These are phyloP conservation scores for Slavum lentiscoides DNA, from an alignment of 2,888 invertebrate species.

Conservation along the genomic window DNA sequence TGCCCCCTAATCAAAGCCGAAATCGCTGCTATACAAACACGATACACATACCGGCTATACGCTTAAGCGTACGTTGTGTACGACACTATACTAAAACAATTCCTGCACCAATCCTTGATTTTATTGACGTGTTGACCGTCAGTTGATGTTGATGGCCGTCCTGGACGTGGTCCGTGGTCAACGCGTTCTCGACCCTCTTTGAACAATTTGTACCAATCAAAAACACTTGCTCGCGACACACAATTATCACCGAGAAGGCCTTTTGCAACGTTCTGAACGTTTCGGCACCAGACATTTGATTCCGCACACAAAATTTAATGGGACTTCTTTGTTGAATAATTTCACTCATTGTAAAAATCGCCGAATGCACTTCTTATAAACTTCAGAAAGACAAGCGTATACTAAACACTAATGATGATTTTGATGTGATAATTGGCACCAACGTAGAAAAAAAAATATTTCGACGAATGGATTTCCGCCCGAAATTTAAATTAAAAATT, in stretches of 20 bases:
- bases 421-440: neutral
- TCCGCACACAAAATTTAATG: constrained; percentile 25
- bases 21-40: too few species aligned
- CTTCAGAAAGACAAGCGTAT: neutral
- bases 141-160: too few species aligned
- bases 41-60: too few species aligned
- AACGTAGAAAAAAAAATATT: constrained; percentile 4
- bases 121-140: too few species aligned
- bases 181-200: constrained; percentile 24
- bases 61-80: too few species aligned
- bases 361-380: constrained; percentile 1
- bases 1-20: too few species aligned
- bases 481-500: too few species aligned
- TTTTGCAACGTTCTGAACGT: constrained; percentile 1
- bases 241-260: constrained; percentile 6
- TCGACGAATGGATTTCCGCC: too few species aligned
- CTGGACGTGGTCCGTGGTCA: neutral
- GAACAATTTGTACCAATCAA: constrained; percentile 28
- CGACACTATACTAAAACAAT: too few species aligned
- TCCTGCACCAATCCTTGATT: too few species aligned
- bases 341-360: too few species aligned
- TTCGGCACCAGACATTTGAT: neutral
- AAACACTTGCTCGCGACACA: constrained; percentile 16
- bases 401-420: constrained; percentile 7
- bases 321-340: constrained; percentile 22